Conservation (phyloP, 2,888 invertebrate genomes). For the Nasonia oneida region DNA sequence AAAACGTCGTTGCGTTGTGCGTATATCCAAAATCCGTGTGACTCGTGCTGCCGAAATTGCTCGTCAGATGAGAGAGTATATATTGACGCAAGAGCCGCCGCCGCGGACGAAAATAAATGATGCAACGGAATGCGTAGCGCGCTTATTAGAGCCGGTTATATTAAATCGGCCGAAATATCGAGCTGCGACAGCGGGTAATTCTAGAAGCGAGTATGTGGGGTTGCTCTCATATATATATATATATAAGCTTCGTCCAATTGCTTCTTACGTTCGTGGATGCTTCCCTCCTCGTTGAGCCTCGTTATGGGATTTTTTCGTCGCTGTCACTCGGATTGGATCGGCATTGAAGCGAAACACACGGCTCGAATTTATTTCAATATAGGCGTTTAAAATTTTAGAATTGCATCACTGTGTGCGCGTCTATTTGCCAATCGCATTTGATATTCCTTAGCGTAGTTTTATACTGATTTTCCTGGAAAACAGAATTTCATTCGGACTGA, state of each 20-base stretch:
- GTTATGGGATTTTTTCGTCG: not conserved
- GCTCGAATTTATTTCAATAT: not conserved
- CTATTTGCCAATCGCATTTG: not conserved
- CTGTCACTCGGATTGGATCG: not conserved
- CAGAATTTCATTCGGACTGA: not conserved
- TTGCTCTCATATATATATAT: not conserved
- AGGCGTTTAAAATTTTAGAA: not conserved
- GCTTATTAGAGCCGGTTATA: not conserved
- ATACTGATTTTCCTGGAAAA: not conserved
- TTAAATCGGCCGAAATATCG: not conserved
- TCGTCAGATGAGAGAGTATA: not conserved
- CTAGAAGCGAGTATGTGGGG: not conserved
- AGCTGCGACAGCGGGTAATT: not conserved
- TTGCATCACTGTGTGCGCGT: not conserved
- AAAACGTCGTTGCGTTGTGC: not conserved
- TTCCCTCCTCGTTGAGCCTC: not conserved
- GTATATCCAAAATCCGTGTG: not conserved
- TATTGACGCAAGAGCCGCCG: not conserved
- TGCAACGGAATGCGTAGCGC: not conserved
- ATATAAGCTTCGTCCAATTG: too few relatives aligned
- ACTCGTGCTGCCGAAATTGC: not conserved
- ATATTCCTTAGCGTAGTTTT: not conserved
- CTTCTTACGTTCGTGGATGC: too few relatives aligned
- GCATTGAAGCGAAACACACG: not conserved
- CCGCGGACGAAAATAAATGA: constrained; percentile 23